Conservation (phyloP, 1,140 invertebrate genomes). For the Tetraneura akinire region DNA sequence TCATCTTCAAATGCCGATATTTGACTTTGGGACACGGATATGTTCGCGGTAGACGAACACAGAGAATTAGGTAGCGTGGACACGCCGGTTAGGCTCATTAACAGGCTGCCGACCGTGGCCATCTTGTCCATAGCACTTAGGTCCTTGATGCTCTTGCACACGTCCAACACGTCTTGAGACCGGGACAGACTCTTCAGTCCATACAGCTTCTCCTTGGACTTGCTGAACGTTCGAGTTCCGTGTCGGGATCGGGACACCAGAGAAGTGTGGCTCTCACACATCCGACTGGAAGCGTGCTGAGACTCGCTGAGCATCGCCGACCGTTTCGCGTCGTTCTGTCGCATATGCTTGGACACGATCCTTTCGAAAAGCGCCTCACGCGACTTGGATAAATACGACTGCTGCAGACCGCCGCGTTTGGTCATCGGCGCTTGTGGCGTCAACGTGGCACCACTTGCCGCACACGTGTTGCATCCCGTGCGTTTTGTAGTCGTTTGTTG, state of each 20-base stretch:
- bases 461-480: conserved; percentile 58
- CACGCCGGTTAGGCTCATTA: conserved; percentile 42
- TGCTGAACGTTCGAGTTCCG: conserved; percentile 57
- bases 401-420: conserved; percentile 55
- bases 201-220: conserved; percentile 63
- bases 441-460: not conserved
- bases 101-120: conserved; percentile 22
- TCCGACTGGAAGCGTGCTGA: conserved; percentile 56
- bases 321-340: conserved; percentile 49
- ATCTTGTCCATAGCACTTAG: conserved; percentile 47
- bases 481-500: conserved; percentile 58
- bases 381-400: conserved; percentile 64
- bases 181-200: conserved; percentile 63
- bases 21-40: conserved; percentile 47
- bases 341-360: conserved; percentile 60
- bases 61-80: conserved; percentile 38
- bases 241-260: conserved; percentile 61
- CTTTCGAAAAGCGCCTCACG: conserved; percentile 64
- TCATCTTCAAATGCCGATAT: not conserved
- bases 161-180: conserved; percentile 64
- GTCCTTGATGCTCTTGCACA: conserved; percentile 57
- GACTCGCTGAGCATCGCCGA: conserved; percentile 54
- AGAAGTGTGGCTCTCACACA: conserved; percentile 64
- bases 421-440: not conserved
- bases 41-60: conserved; percentile 36